phyloP scores from a whole-genome alignment of 2,113 vertebrate species.

The Dendropsophus ebraccatus region DNA sequence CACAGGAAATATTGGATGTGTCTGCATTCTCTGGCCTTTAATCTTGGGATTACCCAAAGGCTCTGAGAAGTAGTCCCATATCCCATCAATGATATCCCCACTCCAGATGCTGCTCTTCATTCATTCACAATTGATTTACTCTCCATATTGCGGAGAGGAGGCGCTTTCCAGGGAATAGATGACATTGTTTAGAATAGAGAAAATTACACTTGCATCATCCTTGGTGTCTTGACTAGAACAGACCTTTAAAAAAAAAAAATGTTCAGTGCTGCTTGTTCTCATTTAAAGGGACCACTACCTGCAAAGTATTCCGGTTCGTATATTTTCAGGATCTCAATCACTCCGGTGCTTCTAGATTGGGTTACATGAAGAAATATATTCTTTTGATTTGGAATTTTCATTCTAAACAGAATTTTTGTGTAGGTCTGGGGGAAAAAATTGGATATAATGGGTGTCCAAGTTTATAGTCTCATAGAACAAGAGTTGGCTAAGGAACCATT shows the following conservation, averaged over 20 bases:
- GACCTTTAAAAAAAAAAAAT: neutral
- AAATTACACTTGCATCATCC: neutral
- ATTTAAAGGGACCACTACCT: neutral
- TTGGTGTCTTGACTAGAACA: neutral
- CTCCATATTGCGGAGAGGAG: neutral
- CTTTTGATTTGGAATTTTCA: too few relatives aligned
- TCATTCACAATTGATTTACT: conserved; percentile 43
- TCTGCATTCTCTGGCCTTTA: conserved; percentile 49
- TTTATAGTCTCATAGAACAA: too few relatives aligned
- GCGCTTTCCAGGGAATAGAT: neutral
- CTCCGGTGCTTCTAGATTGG: too few relatives aligned
- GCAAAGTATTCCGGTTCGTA: neutral
- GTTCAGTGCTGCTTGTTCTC: neutral
- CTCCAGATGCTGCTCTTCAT: conserved; percentile 38
- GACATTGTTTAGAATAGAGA: neutral
- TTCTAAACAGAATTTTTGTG: too few relatives aligned
- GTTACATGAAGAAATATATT: too few relatives aligned
- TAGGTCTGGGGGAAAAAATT: too few relatives aligned
- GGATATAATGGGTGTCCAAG: too few relatives aligned
- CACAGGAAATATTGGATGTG: conserved; percentile 40
- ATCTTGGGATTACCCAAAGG: conserved; percentile 53
- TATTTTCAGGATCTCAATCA: too few relatives aligned
- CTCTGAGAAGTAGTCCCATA: conserved; percentile 39
- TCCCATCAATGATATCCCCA: conserved; percentile 21
- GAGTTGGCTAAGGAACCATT: too few relatives aligned